Base-by-base conservation (phyloP, 2,113 vertebrate genomes). In the Paramisgurnus dabryanus region DNA sequence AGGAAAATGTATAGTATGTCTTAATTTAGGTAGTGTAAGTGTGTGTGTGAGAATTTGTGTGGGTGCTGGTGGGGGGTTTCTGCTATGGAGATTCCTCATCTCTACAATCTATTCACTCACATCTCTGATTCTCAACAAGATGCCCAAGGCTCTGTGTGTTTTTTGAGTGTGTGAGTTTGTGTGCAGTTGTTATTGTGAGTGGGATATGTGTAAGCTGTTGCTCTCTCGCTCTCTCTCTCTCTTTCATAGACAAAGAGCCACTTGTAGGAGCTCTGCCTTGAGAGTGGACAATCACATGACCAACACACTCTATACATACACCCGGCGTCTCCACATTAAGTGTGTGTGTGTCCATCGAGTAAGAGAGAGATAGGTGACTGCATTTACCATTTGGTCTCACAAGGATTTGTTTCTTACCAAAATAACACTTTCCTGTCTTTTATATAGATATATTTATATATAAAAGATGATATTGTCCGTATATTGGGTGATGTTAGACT, bases 401-500 rank as follows among this genome's bases (percentile, higher is more conserved):
- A 58, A 18, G n/a, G 34, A 77, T 55, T n/a, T n/a, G 43, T 76
- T n/a, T 12, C 22, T 4, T 22, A 17, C 12, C 72, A 50, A 76
- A 64, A 64, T 64, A 76, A 64, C 39, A 64, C 5, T 18, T 13
- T 47, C 40, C 22, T 22, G 22, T 22, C 22, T 22, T 22, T 22
- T 22, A 22, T 22, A 39, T n/a, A 27, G 55, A 27, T 70, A 60
- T 58, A 79, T 40, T 18, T 12, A 61, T 58, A 50, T 67, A 53
- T 58, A 57, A 12, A 18, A 45, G 67, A 39, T 53, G 9, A 18
- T 1, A 67, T 66, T 47, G 50, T 39, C 8, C 15, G 63, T 49
- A 47, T n/a, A 78, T 86, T 84, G 82, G 75, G 73, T n/a, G 77
- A 81, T 71, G 77, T 85, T 18, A 43, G 72, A 78, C 34, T 64